These are phyloP conservation scores for Dryococelus australis DNA, from an alignment of 2,888 invertebrate species.

Conservation along the genomic window DNA sequence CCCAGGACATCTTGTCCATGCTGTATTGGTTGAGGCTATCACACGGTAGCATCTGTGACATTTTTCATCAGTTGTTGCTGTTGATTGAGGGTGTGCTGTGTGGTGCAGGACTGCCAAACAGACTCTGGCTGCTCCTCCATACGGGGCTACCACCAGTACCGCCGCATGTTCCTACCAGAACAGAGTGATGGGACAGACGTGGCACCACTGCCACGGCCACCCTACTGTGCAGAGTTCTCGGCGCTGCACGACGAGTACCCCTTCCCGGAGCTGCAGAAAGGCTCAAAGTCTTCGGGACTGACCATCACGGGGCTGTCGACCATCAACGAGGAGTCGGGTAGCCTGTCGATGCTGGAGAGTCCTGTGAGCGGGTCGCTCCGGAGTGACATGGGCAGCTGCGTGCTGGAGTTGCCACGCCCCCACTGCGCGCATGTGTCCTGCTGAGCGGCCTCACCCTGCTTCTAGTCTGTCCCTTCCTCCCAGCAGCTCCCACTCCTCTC, in stretches of 20 bases:
- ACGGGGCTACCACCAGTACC: slow-evolving; percentile 52
- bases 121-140: slow-evolving; percentile 40
- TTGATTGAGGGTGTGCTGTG: background rate
- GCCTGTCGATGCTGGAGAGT: slow-evolving; percentile 48
- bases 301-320: slow-evolving; percentile 52
- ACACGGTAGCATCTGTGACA: too few species aligned
- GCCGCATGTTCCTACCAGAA: slow-evolving; percentile 52
- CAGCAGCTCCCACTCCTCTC: too few species aligned
- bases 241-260: slow-evolving; percentile 52
- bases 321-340: slow-evolving; percentile 53
- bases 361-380: slow-evolving; percentile 47
- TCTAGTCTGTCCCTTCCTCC: too few species aligned
- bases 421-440: background rate
- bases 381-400: slow-evolving; percentile 34
- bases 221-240: slow-evolving; percentile 52
- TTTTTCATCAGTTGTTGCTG: too few species aligned
- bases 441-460: background rate
- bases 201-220: slow-evolving; percentile 50
- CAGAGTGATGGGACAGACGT: slow-evolving; percentile 29
- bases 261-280: slow-evolving; percentile 28
- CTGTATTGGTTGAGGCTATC: too few species aligned
- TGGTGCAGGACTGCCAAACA: slow-evolving; percentile 51
- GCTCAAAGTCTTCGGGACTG: slow-evolving; percentile 42
- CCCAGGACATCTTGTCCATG: too few species aligned
- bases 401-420: slow-evolving; percentile 24